phyloP scores from a whole-genome alignment of 1,140 invertebrate species.

The Hetaerina americana region DNA sequence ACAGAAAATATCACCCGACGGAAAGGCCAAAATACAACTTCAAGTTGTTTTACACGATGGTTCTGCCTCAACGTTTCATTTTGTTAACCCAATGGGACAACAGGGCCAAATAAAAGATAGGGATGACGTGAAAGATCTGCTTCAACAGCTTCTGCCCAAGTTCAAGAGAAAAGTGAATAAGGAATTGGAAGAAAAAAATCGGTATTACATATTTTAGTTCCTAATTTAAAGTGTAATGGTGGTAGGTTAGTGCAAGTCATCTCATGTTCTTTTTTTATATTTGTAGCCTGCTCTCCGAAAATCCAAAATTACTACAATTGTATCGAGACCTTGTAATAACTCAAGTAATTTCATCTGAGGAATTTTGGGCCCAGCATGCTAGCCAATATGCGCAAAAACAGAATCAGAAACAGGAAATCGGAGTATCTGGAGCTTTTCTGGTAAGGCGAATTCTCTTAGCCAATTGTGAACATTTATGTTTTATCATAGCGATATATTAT shows the following conservation, averaged over 20 bases:
- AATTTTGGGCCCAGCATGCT: conserved; percentile 90
- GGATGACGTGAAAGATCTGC: conserved; percentile 83
- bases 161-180: conserved; percentile 90
- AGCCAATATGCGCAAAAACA: conserved; percentile 59
- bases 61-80: conserved; percentile 93
- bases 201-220: no score
- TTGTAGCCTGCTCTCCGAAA: conserved; percentile 59
- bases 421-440: conserved; percentile 76
- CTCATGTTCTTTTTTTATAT: conserved; percentile 8
- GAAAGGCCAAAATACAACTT: conserved; percentile 96
- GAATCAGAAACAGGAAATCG: conserved; percentile 64
- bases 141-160: conserved; percentile 86
- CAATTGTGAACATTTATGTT: no score
- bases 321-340: conserved; percentile 90
- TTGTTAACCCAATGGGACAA: conserved; percentile 74
- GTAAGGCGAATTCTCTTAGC: conserved; percentile 30
- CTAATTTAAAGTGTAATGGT: no score
- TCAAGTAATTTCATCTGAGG: conserved; percentile 84
- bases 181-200: conserved; percentile 80
- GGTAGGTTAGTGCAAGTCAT: no score
- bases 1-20: conserved; percentile 97
- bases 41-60: conserved; percentile 93
- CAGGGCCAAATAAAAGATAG: conserved; percentile 77
- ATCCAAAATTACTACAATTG: conserved; percentile 68
- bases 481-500: no score